Conservation (phyloP, 2,113 vertebrate genomes). For the Alligator sinensis region DNA sequence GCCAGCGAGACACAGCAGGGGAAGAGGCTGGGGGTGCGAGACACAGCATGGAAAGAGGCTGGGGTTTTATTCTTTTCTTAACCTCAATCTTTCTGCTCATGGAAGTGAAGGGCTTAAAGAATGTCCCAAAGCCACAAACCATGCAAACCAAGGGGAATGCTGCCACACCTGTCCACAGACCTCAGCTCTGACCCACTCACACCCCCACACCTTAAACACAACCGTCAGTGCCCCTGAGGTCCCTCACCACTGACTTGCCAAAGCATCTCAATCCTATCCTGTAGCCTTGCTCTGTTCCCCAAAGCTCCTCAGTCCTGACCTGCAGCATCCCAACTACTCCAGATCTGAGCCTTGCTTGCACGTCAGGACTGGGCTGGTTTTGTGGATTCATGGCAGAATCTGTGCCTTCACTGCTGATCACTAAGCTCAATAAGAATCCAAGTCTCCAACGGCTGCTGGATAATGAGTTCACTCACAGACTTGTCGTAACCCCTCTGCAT, state of each 20-base stretch:
- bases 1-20: not conserved
- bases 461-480: not conserved
- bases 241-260: rapidly evolving
- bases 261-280: not conserved
- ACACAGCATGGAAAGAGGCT: not conserved
- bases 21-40: not conserved
- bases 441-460: not conserved
- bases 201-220: rapidly evolving
- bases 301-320: not conserved
- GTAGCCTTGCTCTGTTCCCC: rapidly evolving
- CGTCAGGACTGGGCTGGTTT: not conserved
- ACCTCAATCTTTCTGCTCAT: constrained; percentile 10
- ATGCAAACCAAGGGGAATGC: not conserved
- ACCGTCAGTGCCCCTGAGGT: not conserved
- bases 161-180: not conserved
- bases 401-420: not conserved
- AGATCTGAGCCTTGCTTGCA: not conserved
- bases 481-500: not conserved
- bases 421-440: not conserved
- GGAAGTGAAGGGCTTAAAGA: constrained; percentile 8
- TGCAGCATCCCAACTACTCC: not conserved
- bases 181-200: not conserved
- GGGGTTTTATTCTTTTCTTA: not conserved
- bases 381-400: not conserved
- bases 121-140: not conserved